Percentiles rank a stretch among this genome's conserved stretches.
phyloP scores from a whole-genome alignment of 2,113 vertebrate species.

The Pedionomus torquatus region DNA sequence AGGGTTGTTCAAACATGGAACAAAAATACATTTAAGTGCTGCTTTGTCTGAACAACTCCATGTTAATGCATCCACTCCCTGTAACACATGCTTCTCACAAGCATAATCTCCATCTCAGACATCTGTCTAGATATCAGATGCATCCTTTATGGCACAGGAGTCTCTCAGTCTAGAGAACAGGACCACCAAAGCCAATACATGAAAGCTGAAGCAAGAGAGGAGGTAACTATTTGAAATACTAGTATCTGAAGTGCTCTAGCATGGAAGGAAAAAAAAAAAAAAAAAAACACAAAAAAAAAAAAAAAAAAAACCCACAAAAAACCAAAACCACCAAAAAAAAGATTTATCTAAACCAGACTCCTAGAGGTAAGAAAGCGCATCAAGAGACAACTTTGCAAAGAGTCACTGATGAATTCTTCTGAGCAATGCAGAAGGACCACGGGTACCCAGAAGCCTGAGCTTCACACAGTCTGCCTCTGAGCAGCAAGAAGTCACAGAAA shows the following conservation, averaged over 20 bases:
- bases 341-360: background rate
- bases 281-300: too few relatives aligned
- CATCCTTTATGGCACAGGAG: background rate
- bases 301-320: too few relatives aligned
- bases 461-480: background rate
- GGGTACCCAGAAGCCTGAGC: background rate
- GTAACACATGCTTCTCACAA: background rate
- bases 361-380: background rate
- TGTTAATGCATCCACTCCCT: background rate
- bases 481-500: background rate
- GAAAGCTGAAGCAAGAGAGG: background rate
- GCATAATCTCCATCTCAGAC: background rate
- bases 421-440: background rate
- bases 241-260: background rate
- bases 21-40: background rate
- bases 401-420: background rate
- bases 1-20: background rate
- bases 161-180: background rate
- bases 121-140: background rate
- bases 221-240: background rate
- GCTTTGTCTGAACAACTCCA: background rate
- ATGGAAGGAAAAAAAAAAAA: background rate
- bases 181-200: background rate
- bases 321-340: too few relatives aligned
- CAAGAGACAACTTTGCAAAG: background rate